phyloP scores from a whole-genome alignment of 92 coral and sea anemone genomes.

The Micromussa lordhowensis region DNA sequence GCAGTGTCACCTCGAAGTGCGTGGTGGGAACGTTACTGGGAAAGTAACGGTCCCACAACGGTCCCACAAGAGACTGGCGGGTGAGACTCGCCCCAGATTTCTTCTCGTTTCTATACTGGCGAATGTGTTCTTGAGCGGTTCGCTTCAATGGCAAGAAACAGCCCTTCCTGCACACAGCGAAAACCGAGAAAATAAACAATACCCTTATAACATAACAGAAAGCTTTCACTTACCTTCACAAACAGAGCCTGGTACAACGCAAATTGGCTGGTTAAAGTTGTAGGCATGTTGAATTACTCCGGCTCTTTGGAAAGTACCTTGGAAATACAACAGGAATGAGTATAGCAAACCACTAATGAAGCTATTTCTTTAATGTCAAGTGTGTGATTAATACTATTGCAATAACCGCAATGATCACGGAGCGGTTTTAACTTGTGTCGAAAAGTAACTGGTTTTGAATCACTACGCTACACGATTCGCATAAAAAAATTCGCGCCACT shows the following conservation, averaged over 20 bases:
- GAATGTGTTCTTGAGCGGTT: background rate
- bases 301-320: conserved; percentile 92
- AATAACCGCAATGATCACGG: background rate
- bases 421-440: too few species aligned
- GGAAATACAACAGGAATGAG: conserved; percentile 12
- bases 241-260: conserved; percentile 50
- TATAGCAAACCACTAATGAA: background rate
- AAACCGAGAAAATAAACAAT: background rate
- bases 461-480: too few species aligned
- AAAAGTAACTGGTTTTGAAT: too few species aligned
- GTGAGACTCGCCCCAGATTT: too few species aligned
- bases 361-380: too few species aligned
- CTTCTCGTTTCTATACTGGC: too few species aligned
- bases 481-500: too few species aligned
- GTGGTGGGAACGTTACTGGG: too few species aligned
- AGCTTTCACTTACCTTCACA: conserved; percentile 49
- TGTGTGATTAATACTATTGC: background rate
- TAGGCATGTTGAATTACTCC: conserved; percentile 91
- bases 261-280: conserved; percentile 83
- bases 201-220: background rate
- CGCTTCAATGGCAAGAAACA: background rate
- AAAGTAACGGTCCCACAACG: too few species aligned
- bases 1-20: too few species aligned
- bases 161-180: background rate
- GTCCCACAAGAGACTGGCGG: too few species aligned